Conservation (phyloP, 2,797 vertebrate genomes). For the Neosilurus hyrtlii region DNA sequence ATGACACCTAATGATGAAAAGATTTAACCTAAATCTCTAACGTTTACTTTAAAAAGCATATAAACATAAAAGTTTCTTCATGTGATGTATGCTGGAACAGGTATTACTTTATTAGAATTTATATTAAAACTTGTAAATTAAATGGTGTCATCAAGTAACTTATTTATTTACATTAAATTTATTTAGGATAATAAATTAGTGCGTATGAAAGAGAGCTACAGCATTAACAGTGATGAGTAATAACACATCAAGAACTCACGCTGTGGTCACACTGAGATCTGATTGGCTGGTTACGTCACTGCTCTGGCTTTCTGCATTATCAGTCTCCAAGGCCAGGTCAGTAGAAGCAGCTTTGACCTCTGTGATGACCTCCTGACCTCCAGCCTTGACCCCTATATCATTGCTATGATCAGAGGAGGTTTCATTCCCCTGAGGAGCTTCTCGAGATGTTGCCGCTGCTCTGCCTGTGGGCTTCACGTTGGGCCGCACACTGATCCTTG, state of each 20-base stretch:
- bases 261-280: conserved; percentile 20
- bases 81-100: not conserved
- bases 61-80: not conserved
- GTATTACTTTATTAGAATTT: not conserved
- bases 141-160: not conserved
- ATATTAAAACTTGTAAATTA: not conserved
- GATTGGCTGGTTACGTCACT: conserved; percentile 24
- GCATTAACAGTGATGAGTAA: not conserved
- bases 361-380: conserved; percentile 16
- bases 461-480: conserved; percentile 76
- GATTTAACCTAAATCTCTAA: not conserved
- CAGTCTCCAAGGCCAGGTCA: conserved; percentile 30
- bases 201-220: not conserved
- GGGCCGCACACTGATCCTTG: conserved; percentile 84
- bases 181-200: not conserved
- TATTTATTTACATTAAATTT: not conserved
- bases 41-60: not conserved
- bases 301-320: conserved; percentile 30
- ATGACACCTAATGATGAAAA: not conserved
- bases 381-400: conserved; percentile 10
- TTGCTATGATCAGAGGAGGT: conserved; percentile 17
- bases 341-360: conserved; percentile 26
- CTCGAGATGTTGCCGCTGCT: conserved; percentile 56
- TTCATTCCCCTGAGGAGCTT: conserved; percentile 39
- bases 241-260: conserved; percentile 24